phyloP scores from a whole-genome alignment of 1,140 invertebrate species.

The Nymphalis io region DNA sequence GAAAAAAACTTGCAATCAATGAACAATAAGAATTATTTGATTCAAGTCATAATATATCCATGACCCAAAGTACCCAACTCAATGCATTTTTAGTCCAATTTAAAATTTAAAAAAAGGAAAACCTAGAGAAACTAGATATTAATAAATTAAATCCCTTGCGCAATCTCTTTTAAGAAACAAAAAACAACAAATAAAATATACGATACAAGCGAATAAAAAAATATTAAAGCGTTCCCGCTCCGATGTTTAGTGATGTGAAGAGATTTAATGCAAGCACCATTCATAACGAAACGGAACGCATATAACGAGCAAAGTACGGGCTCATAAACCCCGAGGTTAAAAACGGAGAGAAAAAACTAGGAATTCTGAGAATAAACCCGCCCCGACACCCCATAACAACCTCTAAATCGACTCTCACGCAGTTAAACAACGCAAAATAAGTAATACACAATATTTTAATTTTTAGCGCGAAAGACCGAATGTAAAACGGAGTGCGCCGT shows the following conservation, averaged over 20 bases:
- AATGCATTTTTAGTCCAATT: too few species aligned
- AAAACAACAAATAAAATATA: slow-evolving; percentile 21
- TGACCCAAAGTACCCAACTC: too few species aligned
- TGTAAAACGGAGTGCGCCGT: slow-evolving; percentile 76
- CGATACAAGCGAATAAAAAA: slow-evolving; percentile 36
- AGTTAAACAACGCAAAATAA: slow-evolving; percentile 70
- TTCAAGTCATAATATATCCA: too few species aligned
- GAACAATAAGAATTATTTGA: too few species aligned
- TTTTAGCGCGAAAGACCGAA: slow-evolving; percentile 69
- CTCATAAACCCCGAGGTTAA: slow-evolving; percentile 34
- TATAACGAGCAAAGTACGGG: slow-evolving; percentile 45
- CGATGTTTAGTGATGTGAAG: slow-evolving; percentile 51
- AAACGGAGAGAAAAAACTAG: slow-evolving; percentile 19
- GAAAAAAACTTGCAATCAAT: too few species aligned
- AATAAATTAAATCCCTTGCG: background rate
- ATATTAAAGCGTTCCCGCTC: slow-evolving; percentile 39
- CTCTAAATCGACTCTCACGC: slow-evolving; percentile 72
- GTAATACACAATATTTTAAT: slow-evolving; percentile 80
- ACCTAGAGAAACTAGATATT: background rate
- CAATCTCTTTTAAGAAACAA: background rate
- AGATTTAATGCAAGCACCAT: slow-evolving; percentile 50
- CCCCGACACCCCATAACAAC: slow-evolving; percentile 49
- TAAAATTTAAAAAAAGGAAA: background rate
- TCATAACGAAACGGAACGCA: slow-evolving; percentile 41
- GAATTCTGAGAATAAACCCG: slow-evolving; percentile 45